A percentile compares a stretch with the other conserved stretches of the same genome.
Conservation (phyloP, 2,113 vertebrate species). For the Pseudorhombus dupliciocellatus region DNA sequence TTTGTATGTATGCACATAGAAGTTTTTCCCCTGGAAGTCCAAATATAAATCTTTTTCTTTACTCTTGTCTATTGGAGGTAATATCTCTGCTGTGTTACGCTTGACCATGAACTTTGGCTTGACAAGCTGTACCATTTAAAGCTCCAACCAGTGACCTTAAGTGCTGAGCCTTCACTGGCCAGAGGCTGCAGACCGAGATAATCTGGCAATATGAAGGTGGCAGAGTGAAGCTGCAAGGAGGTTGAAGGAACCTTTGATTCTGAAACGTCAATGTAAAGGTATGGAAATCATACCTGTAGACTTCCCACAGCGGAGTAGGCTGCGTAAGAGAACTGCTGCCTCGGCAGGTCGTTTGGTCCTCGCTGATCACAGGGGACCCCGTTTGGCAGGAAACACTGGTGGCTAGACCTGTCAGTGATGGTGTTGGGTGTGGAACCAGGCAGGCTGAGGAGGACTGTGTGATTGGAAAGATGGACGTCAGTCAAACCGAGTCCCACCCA, state of each 20-base stretch:
- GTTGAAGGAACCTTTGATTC: conserved; percentile 10
- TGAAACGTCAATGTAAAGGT: conserved; percentile 14
- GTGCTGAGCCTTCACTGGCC: background rate
- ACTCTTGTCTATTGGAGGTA: background rate
- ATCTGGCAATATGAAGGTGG: conserved; percentile 1
- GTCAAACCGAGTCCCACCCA: conserved; percentile 89
- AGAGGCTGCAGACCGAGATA: background rate
- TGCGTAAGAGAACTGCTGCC: conserved; percentile 84
- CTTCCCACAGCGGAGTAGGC: conserved; percentile 92
- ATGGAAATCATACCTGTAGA: conserved; percentile 85
- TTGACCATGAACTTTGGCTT: conserved; percentile 9
- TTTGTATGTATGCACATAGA: too few species aligned
- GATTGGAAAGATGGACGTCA: conserved; percentile 86
- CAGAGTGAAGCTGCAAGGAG: conserved; percentile 15
- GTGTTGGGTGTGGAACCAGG: conserved; percentile 86
- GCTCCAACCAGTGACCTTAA: conserved; percentile 15
- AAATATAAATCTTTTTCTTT: background rate
- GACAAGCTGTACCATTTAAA: conserved; percentile 24
- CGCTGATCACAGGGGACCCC: conserved; percentile 82
- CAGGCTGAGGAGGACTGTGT: conserved; percentile 87
- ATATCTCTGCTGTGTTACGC: background rate
- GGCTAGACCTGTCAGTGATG: conserved; percentile 80
- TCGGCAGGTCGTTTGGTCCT: conserved; percentile 59
- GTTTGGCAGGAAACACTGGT: conserved; percentile 88
- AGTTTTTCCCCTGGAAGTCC: background rate